A percentile compares a stretch with the other conserved stretches of the same genome.
These are phyloP conservation scores for Trypoxylon attenuatum DNA, from an alignment of 2,888 invertebrate genomes.

Conservation along the genomic window DNA sequence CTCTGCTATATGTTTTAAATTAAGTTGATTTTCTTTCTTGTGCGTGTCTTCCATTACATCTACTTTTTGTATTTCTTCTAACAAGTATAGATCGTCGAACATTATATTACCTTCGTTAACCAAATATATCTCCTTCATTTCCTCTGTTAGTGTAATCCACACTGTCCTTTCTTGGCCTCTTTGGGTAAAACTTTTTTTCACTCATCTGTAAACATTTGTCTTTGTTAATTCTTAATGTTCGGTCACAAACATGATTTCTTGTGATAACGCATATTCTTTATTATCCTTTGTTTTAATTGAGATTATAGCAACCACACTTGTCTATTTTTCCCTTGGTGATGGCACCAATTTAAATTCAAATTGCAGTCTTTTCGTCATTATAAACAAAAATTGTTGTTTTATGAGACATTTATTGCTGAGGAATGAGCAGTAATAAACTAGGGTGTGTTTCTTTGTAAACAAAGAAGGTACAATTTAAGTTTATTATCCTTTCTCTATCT, in stretches of 20 bases:
- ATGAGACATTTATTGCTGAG: constrained; percentile 8
- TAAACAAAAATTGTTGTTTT: constrained; percentile 15
- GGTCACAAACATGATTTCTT: neutral
- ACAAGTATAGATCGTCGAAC: constrained; percentile 44
- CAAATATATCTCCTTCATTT: constrained; percentile 23
- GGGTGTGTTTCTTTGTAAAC: too few species aligned
- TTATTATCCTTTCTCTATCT: too few species aligned
- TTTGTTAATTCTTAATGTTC: constrained; percentile 25
- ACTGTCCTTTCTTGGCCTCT: constrained; percentile 40
- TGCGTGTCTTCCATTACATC: constrained; percentile 30
- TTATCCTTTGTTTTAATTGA: constrained; percentile 12
- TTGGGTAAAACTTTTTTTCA: constrained; percentile 38
- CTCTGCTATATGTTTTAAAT: constrained; percentile 18
- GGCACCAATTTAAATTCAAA: constrained; percentile 35
- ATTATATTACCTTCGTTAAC: constrained; percentile 38
- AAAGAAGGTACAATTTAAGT: too few species aligned
- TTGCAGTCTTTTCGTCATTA: constrained; percentile 14
- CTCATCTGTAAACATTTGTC: constrained; percentile 38
- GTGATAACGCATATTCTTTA: constrained; percentile 1
- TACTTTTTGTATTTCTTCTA: constrained; percentile 33
- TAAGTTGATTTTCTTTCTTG: constrained; percentile 3
- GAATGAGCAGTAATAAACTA: too few species aligned
- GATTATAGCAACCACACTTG: constrained; percentile 34
- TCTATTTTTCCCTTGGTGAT: constrained; percentile 35
- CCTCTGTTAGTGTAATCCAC: constrained; percentile 44